Evolutionary conservation across 2,113 vertebrate genomes (phyloP), one percentile per base, ranked within the genome.

Genomic region (Anhinga rufa): DNA sequence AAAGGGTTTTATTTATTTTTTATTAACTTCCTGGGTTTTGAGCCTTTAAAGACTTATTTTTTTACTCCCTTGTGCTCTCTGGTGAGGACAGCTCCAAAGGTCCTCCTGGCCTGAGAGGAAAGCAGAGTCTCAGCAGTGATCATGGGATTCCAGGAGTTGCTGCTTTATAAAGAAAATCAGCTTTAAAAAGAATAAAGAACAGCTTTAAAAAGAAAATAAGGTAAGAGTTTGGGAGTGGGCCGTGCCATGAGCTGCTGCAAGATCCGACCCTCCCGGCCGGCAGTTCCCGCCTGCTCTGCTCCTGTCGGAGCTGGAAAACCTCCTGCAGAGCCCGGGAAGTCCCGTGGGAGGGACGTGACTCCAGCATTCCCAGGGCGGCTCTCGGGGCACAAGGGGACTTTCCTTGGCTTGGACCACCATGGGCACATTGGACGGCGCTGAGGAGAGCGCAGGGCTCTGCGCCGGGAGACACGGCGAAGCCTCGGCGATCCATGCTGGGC

Each of bases 241-340:
- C 4, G 2, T 34, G 49, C 51, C 69, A 42, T 12, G 49, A 82
- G 46, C 65, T 4, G 17, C 52, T 64, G 76, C 91, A 95, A 83
- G 87, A 92, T 49, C 40, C 1, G 8, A 54, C 51, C 60, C 64
- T 76, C 52, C 8, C 5, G 12, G 54, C 22, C 5, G 6, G 77
- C 84, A 91, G 77, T 40, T 86, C 81, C 92, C 58, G 80, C 36
- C 62, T 60, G 52, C 91, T 48, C 69, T 46, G 74, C 81, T 77
- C 54, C 72, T 42, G 34, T 14, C 2, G 1, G 83, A 65, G 58
- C 82, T 81, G 87, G 76, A 61, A 92, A 86, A 31, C 19, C 51
- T 94, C 78, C 65, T 11, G 13, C 12, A 4, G 83, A 76, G 65
- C 62, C 38, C 0, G 4, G 83, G 54, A 74, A 86, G 55, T 83